Base-by-base conservation (phyloP, 2,113 vertebrate species). In the Onychorhynchus coronatus region DNA sequence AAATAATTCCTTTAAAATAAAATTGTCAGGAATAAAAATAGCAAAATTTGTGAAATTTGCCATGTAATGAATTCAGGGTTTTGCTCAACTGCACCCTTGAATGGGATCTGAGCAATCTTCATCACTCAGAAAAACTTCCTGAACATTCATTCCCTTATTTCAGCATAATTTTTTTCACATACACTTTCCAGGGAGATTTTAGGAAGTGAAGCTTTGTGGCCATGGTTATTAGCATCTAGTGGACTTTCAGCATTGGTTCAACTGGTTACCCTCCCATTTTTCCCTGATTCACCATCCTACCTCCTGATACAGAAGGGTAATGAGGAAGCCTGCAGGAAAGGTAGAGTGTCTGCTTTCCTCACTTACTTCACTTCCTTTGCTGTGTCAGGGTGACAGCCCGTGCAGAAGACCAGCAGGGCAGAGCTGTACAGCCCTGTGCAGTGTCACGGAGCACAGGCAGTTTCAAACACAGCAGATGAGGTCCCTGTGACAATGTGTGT, bases 171-270 rank as follows among this genome's bases (percentile, higher is more conserved):
- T 85, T 95, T 93, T 74, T 75, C 78, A 85, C 53, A 71, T 94
- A 58, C 50, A 79, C 44, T 96, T 85, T 85, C 33, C 61, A 99
- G 97, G 7, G 99, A 99, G 77, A 98, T 99, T 88, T 98, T 98
- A 53, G 99, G 99, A 25, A 98, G 98, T 0, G 99, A 99, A 95
- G 98, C 97, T 59, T 97, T 98, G 63, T 99, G 99, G 97, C 98
- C 98, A 61, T 98, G 98, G 98, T 98, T 98, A 97, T 28, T 98
- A 97, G 75, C 97, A 88, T 97, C 97, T 95, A 96, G 90, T 83
- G 46, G 91, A 59, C 80, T 99, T 74, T 97, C 98, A 92, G 98
- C 98, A 66, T 39, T 98, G 81, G 27, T 98, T 94, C 98, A 99
- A 90, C 97, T 98, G 91, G 86, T 97, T 63, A 66, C 42, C 5